phyloP scores from a whole-genome alignment of 2,113 vertebrate species.

The Tautogolabrus adspersus region DNA sequence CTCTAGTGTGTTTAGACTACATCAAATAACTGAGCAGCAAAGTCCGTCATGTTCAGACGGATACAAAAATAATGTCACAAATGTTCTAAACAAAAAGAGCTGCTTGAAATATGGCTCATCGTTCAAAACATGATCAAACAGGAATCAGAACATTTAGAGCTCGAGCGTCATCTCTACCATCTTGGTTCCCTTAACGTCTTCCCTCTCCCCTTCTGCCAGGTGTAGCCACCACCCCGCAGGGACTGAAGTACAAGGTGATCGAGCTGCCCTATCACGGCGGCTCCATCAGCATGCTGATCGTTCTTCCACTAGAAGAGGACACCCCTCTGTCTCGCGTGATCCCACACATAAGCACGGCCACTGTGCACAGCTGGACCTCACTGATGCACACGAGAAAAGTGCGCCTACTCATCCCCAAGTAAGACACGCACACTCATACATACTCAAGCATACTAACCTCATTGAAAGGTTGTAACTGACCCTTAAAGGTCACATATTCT shows the following conservation, averaged over 20 bases:
- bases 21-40: no score
- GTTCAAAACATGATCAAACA: no score
- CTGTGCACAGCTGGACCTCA: slow-evolving; percentile 90
- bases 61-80: no score
- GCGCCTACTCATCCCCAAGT: slow-evolving; percentile 93
- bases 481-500: no score
- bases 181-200: background rate
- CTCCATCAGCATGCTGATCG: slow-evolving; percentile 93
- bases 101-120: no score
- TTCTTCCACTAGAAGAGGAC: slow-evolving; percentile 86
- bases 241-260: slow-evolving; percentile 91
- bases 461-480: no score
- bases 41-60: no score
- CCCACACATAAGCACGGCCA: slow-evolving; percentile 92
- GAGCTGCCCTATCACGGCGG: slow-evolving; percentile 94
- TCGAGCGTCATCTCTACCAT: background rate
- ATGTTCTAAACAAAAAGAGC: no score
- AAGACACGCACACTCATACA: slow-evolving; percentile 54
- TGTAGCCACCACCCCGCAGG: slow-evolving; percentile 88
- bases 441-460: no score
- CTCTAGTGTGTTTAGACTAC: no score
- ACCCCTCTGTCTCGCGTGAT: slow-evolving; percentile 86
- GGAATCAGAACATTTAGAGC: no score
- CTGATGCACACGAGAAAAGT: slow-evolving; percentile 89
- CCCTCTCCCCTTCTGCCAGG: slow-evolving; percentile 75